phyloP scores from a whole-genome alignment of 2,888 invertebrate species.

The Conops quadrifasciatus region DNA sequence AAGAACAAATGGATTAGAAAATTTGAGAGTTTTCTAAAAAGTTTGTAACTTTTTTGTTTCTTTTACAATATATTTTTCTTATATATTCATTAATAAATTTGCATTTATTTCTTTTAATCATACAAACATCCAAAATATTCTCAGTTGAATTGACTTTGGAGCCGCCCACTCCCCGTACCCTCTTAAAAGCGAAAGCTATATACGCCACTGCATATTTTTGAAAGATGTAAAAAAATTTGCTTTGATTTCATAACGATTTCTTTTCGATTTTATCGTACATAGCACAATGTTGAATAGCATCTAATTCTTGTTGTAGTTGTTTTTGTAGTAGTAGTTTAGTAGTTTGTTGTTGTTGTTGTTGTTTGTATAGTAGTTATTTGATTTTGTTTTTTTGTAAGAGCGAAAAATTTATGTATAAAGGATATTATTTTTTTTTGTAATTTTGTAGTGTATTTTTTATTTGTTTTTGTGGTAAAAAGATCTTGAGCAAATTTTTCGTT shows the following conservation, averaged over 20 bases:
- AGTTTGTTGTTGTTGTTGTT: constrained; percentile 4
- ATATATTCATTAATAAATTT: background rate
- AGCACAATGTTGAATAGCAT: constrained; percentile 12
- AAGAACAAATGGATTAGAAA: too few species aligned
- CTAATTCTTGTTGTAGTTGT: constrained; percentile 11
- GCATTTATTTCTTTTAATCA: constrained; percentile 1
- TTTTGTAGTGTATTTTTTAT: background rate
- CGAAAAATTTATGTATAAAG: background rate
- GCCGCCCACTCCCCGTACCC: too few species aligned
- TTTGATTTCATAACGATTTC: background rate
- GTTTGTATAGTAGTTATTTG: background rate
- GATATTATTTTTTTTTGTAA: background rate
- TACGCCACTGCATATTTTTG: background rate
- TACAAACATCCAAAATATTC: too few species aligned
- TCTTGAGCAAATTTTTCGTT: constrained; percentile 16
- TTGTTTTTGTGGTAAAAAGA: background rate
- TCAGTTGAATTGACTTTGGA: too few species aligned
- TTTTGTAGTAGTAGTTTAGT: background rate
- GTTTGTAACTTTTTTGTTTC: too few species aligned
- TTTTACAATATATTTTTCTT: too few species aligned
- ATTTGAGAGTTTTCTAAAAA: too few species aligned
- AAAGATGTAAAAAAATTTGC: constrained; percentile 13
- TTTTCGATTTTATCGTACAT: constrained; percentile 10
- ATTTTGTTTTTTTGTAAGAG: background rate
- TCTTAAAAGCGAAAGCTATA: too few species aligned